Evolutionary conservation across 1,140 invertebrate genomes (phyloP).

Genomic region (Lamellibrachia luymesi): DNA sequence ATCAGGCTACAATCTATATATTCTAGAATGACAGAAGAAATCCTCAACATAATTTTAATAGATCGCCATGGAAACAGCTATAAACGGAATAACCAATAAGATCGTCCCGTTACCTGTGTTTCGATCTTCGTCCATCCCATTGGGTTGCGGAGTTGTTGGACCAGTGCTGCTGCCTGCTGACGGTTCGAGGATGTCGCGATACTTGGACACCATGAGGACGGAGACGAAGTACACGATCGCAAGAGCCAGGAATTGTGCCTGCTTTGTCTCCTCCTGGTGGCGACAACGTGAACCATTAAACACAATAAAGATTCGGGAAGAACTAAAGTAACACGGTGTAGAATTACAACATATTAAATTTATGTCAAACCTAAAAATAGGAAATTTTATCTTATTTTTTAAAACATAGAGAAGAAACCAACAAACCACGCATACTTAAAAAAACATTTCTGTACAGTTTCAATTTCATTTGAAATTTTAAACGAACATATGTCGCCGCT

Average conservation of each 20-base stretch:
- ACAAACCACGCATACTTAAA: too few relatives aligned
- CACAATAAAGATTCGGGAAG: not conserved
- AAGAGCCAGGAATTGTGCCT: slow-evolving; percentile 97
- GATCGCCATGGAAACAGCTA: too few relatives aligned
- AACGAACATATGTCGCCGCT: not conserved
- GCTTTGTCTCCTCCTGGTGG: slow-evolving; percentile 94
- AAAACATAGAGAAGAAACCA: too few relatives aligned
- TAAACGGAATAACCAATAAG: too few relatives aligned
- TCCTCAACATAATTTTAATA: too few relatives aligned
- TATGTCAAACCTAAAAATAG: too few relatives aligned
- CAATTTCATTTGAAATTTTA: not conserved
- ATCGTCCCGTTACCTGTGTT: not conserved
- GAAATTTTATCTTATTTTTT: too few relatives aligned
- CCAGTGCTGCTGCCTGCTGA: slow-evolving; percentile 47
- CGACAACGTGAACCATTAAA: not conserved
- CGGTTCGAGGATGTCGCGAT: slow-evolving; percentile 96
- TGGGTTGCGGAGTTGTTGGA: slow-evolving; percentile 22
- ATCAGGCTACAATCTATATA: too few relatives aligned
- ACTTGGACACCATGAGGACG: slow-evolving; percentile 99
- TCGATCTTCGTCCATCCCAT: not conserved
- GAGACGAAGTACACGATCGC: slow-evolving; percentile 99
- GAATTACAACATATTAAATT: not conserved
- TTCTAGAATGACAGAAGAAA: too few relatives aligned
- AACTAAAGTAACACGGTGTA: not conserved
- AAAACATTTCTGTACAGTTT: not conserved